Evolutionary conservation across 2,113 vertebrate species (phyloP).

Genomic region (Tringa solitaria): DNA sequence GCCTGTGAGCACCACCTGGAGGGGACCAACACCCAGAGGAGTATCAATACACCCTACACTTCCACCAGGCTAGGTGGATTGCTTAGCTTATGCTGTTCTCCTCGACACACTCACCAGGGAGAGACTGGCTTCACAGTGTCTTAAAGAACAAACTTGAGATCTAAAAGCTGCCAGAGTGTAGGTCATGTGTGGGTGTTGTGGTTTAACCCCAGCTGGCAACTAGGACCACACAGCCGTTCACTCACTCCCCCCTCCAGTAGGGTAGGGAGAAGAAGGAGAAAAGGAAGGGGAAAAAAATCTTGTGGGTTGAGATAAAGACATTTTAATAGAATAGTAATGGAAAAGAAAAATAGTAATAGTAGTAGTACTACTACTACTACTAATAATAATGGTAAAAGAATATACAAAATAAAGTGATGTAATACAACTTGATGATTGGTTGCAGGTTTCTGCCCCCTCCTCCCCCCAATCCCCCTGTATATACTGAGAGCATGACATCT

Average conservation of each 20-base stretch:
- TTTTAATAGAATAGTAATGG: background rate
- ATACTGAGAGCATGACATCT: background rate
- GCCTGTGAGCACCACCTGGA: background rate
- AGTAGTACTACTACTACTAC: no score
- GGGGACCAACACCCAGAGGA: background rate
- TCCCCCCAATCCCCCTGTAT: background rate
- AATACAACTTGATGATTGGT: no score
- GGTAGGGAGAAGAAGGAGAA: background rate
- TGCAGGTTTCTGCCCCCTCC: background rate
- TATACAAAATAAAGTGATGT: no score
- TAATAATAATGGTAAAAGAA: no score
- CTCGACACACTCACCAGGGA: background rate
- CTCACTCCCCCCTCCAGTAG: background rate
- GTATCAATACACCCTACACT: accelerated
- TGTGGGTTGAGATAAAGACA: background rate
- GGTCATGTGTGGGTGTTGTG: background rate
- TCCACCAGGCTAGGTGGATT: background rate
- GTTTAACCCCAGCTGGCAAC: background rate
- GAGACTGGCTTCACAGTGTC: background rate
- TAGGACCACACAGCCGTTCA: background rate
- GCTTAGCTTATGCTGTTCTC: background rate
- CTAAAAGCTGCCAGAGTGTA: background rate
- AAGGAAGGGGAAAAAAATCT: background rate
- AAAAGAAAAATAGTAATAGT: background rate
- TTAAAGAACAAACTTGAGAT: background rate